Percentiles rank a stretch among this genome's conserved stretches.
These are phyloP conservation scores for Bubalus kerabau DNA, from an alignment of 2,113 vertebrate genomes.

Conservation along the genomic window DNA sequence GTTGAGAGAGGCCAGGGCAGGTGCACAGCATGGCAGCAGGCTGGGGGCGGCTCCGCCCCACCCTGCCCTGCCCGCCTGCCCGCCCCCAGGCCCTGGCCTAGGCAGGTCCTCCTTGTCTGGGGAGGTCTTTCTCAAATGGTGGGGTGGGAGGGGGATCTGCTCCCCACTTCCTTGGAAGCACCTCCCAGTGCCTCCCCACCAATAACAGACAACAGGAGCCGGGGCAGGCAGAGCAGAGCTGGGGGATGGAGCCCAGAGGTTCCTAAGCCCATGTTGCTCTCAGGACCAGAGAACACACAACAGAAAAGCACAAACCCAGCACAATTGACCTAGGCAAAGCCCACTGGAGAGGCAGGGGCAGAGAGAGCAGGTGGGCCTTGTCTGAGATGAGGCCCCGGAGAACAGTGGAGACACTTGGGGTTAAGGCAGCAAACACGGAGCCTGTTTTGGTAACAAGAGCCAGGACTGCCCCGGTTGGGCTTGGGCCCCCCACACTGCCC, in stretches of 20 bases:
- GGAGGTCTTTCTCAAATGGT: constrained; percentile 4
- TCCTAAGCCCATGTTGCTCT: constrained; percentile 59
- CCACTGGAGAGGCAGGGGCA: constrained; percentile 6
- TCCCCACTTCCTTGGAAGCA: constrained; percentile 16
- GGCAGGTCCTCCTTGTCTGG: constrained; percentile 18
- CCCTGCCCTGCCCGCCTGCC: not conserved
- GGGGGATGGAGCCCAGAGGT: constrained; percentile 3
- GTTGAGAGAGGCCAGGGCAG: not conserved
- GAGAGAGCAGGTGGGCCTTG: constrained; percentile 21
- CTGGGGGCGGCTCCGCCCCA: not conserved
- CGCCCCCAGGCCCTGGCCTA: not conserved
- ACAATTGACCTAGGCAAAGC: constrained; percentile 35
- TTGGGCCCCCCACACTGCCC: not conserved
- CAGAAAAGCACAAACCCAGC: constrained; percentile 53
- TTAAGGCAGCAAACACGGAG: constrained; percentile 75
- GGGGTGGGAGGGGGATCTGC: not conserved
- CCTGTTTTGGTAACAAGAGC: constrained; percentile 66
- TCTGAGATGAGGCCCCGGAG: constrained; percentile 25
- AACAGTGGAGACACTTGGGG: constrained; percentile 47
- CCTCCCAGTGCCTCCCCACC: constrained; percentile 38
- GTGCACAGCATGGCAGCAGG: not conserved
- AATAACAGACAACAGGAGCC: constrained; percentile 63
- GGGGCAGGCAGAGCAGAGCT: not conserved
- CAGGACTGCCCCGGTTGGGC: constrained; percentile 14
- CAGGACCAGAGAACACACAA: constrained; percentile 50